These are phyloP conservation scores for Podiceps cristatus DNA, from an alignment of 2,113 vertebrate genomes.

Conservation along the genomic window DNA sequence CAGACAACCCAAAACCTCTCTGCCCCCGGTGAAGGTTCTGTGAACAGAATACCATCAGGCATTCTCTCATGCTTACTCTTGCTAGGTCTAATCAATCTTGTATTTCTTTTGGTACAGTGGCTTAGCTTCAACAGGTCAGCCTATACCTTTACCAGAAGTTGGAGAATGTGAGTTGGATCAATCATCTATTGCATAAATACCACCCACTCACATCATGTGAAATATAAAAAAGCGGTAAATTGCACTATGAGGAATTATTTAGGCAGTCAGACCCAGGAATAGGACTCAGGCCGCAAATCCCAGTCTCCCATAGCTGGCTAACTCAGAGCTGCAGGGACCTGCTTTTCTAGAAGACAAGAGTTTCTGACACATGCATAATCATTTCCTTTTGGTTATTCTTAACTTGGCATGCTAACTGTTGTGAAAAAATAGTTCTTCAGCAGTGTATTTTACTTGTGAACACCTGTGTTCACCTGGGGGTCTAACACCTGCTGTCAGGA, in stretches of 20 bases:
- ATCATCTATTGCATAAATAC: neutral
- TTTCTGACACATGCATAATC: neutral
- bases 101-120: neutral
- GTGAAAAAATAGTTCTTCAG: neutral
- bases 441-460: neutral
- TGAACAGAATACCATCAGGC: rapidly evolving
- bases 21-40: neutral
- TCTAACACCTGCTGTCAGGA: neutral
- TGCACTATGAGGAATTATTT: neutral
- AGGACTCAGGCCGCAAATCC: neutral
- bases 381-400: neutral
- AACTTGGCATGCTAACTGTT: neutral
- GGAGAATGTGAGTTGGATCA: neutral
- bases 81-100: neutral
- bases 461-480: neutral
- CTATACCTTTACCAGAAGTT: neutral
- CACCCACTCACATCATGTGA: neutral
- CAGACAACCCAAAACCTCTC: neutral
- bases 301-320: rapidly evolving
- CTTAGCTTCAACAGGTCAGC: neutral
- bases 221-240: neutral
- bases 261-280: neutral
- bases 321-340: neutral
- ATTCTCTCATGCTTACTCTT: neutral
- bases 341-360: neutral